A percentile compares a stretch with the other conserved stretches of the same genome.
These are phyloP conservation scores for Poeciliopsis occidentalis DNA, from an alignment of 2,113 vertebrate genomes.

Conservation along the genomic window DNA sequence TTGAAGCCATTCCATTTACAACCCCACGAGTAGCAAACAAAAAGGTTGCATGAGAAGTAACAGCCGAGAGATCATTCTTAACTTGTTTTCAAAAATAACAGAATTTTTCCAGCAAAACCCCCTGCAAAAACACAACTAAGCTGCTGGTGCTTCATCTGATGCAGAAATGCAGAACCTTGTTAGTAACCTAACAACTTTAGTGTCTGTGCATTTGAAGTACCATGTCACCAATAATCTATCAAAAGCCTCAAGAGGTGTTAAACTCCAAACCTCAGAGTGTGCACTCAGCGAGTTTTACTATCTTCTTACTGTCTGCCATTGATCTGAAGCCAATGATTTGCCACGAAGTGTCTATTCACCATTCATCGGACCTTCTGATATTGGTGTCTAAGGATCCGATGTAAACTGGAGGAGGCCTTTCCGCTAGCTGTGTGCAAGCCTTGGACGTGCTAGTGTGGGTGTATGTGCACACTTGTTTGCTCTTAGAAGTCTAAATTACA, in stretches of 20 bases:
- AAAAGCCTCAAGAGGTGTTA: slow-evolving; percentile 32
- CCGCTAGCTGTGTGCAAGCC: neutral
- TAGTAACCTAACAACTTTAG: neutral
- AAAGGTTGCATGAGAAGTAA: neutral
- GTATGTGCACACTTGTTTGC: slow-evolving; percentile 22
- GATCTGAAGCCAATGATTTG: slow-evolving; percentile 49
- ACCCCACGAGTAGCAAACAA: neutral
- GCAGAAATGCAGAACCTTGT: slow-evolving; percentile 1
- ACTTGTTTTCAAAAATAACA: neutral
- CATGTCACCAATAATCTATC: slow-evolving; percentile 24
- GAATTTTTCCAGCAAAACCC: neutral
- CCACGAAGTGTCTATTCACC: slow-evolving; percentile 42
- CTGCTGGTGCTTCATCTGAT: neutral
- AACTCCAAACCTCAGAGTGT: slow-evolving; percentile 49
- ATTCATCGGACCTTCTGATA: slow-evolving; percentile 43
- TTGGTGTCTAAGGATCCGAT: slow-evolving; percentile 19
- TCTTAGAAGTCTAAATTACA: slow-evolving; percentile 44
- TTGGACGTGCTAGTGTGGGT: neutral
- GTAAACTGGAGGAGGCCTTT: slow-evolving; percentile 6
- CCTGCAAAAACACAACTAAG: neutral
- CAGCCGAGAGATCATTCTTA: too few relatives aligned
- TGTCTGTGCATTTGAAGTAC: neutral
- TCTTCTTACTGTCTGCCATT: slow-evolving; percentile 43
- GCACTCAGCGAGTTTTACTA: slow-evolving; percentile 41
- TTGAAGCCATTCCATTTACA: neutral